A percentile compares a stretch with the other conserved stretches of the same genome.
Conservation (phyloP, 2,888 invertebrate genomes). For the Pristionchus japonicus region DNA sequence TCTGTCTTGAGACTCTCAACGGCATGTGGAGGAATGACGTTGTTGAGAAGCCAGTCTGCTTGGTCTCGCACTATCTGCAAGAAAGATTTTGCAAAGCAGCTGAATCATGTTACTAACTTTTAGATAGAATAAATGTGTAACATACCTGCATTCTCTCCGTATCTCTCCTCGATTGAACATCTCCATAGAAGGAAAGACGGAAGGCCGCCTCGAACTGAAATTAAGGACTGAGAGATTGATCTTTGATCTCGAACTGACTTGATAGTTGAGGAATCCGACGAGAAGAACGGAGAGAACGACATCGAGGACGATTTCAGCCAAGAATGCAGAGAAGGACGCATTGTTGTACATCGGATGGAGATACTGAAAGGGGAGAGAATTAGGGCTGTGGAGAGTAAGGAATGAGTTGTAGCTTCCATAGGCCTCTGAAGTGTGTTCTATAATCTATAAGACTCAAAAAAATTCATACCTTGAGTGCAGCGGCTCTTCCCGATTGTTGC, state of each 20-base stretch:
- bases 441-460: not conserved
- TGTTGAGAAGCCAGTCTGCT: constrained; percentile 94
- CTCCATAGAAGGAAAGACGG: constrained; percentile 91
- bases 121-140: constrained; percentile 63
- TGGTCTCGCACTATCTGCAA: constrained; percentile 85
- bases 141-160: constrained; percentile 90
- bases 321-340: constrained; percentile 56
- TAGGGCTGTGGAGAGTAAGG: no score
- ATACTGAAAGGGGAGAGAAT: not conserved
- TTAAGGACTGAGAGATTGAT: not conserved
- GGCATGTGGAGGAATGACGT: constrained; percentile 95
- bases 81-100: no score
- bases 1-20: constrained; percentile 92
- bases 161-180: constrained; percentile 89
- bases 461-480: not conserved
- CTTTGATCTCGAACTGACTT: constrained; percentile 75
- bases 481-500: constrained; percentile 18
- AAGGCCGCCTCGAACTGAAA: constrained; percentile 89
- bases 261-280: constrained; percentile 92
- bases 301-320: constrained; percentile 86
- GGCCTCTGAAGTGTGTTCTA: no score
- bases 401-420: no score
- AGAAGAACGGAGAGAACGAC: constrained; percentile 87
- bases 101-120: not conserved
- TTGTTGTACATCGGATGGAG: constrained; percentile 46